These are phyloP conservation scores for Drosophila differens DNA, from an alignment of 2,888 invertebrate species.

Conservation along the genomic window DNA sequence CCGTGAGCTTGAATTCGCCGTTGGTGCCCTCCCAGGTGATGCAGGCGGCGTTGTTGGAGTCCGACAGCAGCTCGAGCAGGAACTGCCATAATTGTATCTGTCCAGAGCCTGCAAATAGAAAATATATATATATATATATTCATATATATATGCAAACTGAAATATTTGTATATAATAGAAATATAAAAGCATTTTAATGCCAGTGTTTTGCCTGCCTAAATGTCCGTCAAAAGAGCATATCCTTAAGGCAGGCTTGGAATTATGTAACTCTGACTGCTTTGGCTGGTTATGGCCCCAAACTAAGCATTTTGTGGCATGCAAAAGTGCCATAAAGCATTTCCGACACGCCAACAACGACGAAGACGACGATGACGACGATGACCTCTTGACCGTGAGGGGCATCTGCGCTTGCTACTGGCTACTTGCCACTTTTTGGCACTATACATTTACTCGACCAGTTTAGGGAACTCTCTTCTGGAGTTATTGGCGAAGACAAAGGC, in stretches of 20 bases:
- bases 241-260: slow-evolving; percentile 65
- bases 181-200: slow-evolving; percentile 65
- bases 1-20: slow-evolving; percentile 99
- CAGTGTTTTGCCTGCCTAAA: slow-evolving; percentile 69
- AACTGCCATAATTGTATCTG: slow-evolving; percentile 99
- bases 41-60: slow-evolving; percentile 97
- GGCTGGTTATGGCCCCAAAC: slow-evolving; percentile 56
- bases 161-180: slow-evolving; percentile 24
- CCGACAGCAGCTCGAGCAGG: slow-evolving; percentile 97
- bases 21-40: slow-evolving; percentile 99
- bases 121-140: slow-evolving; percentile 3
- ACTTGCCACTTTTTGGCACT: not conserved
- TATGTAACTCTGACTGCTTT: slow-evolving; percentile 54
- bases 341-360: slow-evolving; percentile 42
- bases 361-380: slow-evolving; percentile 1
- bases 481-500: slow-evolving; percentile 34
- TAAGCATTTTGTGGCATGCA: slow-evolving; percentile 83
- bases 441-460: slow-evolving; percentile 37
- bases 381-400: slow-evolving; percentile 13
- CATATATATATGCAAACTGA: slow-evolving; percentile 1
- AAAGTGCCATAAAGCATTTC: slow-evolving; percentile 83
- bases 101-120: slow-evolving; percentile 90
- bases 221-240: slow-evolving; percentile 80
- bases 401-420: not conserved
- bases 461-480: slow-evolving; percentile 23